Evolutionary conservation across 1,140 invertebrate species (phyloP).

Genomic region (Theocolax elegans): DNA sequence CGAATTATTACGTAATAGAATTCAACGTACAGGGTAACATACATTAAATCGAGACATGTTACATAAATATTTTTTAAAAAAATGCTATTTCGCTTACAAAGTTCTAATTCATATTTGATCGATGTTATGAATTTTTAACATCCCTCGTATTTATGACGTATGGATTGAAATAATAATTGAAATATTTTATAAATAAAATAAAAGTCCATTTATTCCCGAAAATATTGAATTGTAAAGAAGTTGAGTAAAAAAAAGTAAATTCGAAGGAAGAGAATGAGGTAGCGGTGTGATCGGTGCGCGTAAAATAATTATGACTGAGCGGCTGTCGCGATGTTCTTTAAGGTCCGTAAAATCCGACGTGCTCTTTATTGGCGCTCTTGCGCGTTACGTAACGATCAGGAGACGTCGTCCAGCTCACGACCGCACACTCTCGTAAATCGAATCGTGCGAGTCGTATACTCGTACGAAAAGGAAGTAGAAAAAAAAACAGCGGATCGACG

Average conservation of each 20-base stretch:
- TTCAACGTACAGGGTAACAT: background rate
- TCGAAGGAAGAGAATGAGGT: too few species aligned
- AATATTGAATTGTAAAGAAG: too few species aligned
- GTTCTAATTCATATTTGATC: background rate
- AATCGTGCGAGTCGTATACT: background rate
- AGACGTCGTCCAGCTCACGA: constrained; percentile 10
- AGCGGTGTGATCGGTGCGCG: background rate
- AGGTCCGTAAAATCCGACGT: constrained; percentile 5
- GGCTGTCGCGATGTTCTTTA: background rate
- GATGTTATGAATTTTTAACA: too few species aligned
- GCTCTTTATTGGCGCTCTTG: constrained; percentile 16
- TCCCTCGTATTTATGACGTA: too few species aligned
- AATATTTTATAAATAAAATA: too few species aligned
- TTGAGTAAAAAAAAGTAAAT: too few species aligned
- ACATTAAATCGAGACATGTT: background rate
- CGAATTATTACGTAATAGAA: constrained; percentile 25
- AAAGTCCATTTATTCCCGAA: too few species aligned
- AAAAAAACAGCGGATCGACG: background rate
- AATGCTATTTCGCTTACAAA: background rate
- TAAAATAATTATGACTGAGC: constrained; percentile 24
- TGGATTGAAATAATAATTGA: too few species aligned
- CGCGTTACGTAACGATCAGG: constrained; percentile 30
- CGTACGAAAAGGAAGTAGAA: background rate
- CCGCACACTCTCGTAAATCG: constrained; percentile 16
- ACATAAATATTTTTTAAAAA: constrained; percentile 7